Evolutionary conservation across 2,113 vertebrate genomes (phyloP).

Genomic region (Pteruthius melanotis): DNA sequence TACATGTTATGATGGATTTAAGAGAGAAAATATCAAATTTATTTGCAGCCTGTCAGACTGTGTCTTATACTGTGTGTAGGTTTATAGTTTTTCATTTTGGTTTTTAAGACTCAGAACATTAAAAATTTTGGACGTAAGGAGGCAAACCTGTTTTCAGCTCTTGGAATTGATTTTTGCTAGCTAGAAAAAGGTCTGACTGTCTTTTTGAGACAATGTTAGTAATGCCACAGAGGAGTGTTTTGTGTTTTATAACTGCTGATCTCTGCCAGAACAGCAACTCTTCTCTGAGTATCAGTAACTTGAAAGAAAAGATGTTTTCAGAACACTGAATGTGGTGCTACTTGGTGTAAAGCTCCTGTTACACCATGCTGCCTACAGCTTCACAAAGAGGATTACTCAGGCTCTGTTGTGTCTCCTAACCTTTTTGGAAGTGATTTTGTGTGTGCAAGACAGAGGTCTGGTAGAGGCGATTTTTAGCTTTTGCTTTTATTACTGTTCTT

Average conservation of each 20-base stretch:
- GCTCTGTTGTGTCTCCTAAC: background rate
- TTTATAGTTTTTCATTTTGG: background rate
- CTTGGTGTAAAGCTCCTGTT: conserved; percentile 23
- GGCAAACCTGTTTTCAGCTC: background rate
- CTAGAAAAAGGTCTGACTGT: background rate
- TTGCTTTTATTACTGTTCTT: background rate
- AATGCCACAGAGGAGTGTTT: background rate
- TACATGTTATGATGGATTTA: background rate
- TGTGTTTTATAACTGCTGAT: conserved; percentile 6
- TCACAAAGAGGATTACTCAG: conserved; percentile 9
- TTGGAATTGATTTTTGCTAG: background rate
- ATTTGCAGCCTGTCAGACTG: background rate
- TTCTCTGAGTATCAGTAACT: background rate
- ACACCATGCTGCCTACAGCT: background rate
- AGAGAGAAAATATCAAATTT: background rate
- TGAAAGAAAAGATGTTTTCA: conserved; percentile 19
- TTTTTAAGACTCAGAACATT: background rate
- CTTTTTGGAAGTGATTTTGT: background rate
- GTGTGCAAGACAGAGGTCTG: background rate
- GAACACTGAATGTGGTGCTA: background rate
- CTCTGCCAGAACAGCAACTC: conserved; percentile 16
- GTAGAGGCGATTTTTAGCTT: background rate
- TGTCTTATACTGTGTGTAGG: background rate
- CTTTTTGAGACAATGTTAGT: background rate
- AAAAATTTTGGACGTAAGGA: background rate